Evolutionary conservation across 2,888 invertebrate species (phyloP).

Genomic region (Alitta virens): DNA sequence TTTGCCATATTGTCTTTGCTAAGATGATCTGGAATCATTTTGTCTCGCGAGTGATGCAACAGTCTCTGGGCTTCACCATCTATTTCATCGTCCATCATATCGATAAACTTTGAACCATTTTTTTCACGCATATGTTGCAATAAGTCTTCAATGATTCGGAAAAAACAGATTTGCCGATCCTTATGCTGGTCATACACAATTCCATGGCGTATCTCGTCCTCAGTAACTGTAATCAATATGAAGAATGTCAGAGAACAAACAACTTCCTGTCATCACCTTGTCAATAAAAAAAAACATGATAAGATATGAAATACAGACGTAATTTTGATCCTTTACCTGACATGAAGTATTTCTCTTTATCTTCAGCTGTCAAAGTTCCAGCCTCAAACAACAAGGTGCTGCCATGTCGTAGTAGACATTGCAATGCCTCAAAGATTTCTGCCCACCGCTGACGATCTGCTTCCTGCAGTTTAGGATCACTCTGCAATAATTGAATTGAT

Average conservation of each 20-base stretch:
- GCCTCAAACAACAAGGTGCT: conserved; percentile 1
- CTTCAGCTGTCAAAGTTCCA: conserved; percentile 1
- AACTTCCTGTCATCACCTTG: neutral
- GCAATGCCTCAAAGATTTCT: conserved; percentile 6
- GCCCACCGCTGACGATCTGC: conserved; percentile 5
- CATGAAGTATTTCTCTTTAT: conserved; percentile 14
- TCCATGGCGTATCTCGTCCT: conserved; percentile 20
- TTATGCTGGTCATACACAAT: neutral
- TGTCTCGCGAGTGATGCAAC: neutral
- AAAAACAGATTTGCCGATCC: conserved; percentile 6
- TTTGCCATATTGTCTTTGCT: neutral
- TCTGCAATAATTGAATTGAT: too few species aligned
- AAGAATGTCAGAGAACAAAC: too few species aligned
- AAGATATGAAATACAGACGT: too few species aligned
- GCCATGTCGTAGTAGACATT: conserved; percentile 10
- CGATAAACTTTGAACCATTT: conserved; percentile 11
- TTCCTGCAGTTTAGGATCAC: conserved; percentile 1
- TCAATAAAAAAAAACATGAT: neutral
- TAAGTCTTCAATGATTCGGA: conserved; percentile 7
- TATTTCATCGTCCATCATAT: neutral
- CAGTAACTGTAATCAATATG: conserved; percentile 22
- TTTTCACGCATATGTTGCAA: conserved; percentile 1
- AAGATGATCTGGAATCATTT: neutral
- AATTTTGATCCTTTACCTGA: conserved; percentile 4
- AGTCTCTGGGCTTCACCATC: conserved; percentile 11